Base-by-base conservation (phyloP, 2,113 vertebrate genomes). In the Amblyornis subalaris region DNA sequence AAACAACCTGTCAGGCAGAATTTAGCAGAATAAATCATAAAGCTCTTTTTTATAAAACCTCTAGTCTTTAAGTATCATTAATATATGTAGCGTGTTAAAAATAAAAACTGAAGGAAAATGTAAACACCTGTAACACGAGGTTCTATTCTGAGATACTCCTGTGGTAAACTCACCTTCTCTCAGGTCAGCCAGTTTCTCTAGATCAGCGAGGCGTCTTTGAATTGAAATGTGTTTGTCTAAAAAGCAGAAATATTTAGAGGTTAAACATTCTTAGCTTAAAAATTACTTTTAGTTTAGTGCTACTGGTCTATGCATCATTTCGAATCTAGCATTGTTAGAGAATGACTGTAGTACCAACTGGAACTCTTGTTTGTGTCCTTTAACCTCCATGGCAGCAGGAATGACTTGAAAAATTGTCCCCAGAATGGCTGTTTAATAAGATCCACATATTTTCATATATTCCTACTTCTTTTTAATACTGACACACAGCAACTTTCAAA, bases 201-300 rank as follows among this genome's bases (percentile, higher is more conserved):
- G 97, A 35, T 98, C 99, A 57, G 98, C 98, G 92, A 99, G 98
- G 16, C 97, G 95, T 53, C 97, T 98, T 91, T 99, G 99, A 97
- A 99, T 99, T 73, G 99, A 99, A 86, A 98, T 96, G 87, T 99
- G 99, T 97, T 98, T 98, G 79, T 99, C 99, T 99, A 97, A 73
- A 98, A 98, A 64, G 54, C 36, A 90, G 21, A 89, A 24, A 94
- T n/a, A 85, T 44, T 85, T 23, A 66, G 2, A 85, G 85, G 31
- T 92, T 73, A 87, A 89, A 67, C 21, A 55, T 9, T 31, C 6
- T 55, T 16, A 23, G 5, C 53, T 82, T 53, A 65, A 51, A 76
- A 28, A 22, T 6, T 38, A 20, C 10, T 65, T 80, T 67, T 31
- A 65, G 29, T 29, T 77, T 38, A 64, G 5, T 72, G 50, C 23